Conservation (phyloP, 2,888 invertebrate species). For the Catotricha subobsoleta region DNA sequence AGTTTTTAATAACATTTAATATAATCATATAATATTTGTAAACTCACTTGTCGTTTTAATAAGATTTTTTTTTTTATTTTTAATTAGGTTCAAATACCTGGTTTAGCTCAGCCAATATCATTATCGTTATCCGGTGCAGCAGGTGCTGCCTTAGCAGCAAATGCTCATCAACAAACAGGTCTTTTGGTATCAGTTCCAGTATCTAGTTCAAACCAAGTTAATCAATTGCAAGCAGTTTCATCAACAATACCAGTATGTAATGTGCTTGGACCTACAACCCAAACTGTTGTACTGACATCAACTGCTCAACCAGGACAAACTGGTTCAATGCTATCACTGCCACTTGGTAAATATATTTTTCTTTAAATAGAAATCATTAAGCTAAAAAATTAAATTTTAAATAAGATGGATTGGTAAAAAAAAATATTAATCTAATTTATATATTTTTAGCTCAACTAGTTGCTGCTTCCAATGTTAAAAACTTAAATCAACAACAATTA, state of each 20-base stretch:
- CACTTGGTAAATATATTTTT: slow-evolving; percentile 34
- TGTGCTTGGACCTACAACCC: slow-evolving; percentile 17
- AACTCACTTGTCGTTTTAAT: too few species aligned
- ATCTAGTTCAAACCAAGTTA: slow-evolving; percentile 17
- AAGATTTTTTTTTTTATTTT: too few species aligned
- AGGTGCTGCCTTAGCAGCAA: slow-evolving; percentile 26
- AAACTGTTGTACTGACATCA: slow-evolving; percentile 29
- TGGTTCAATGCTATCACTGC: slow-evolving; percentile 40
- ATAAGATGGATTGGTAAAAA: slow-evolving; percentile 1
- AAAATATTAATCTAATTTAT: slow-evolving; percentile 1
- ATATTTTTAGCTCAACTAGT: slow-evolving; percentile 23
- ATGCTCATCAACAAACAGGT: slow-evolving; percentile 31
- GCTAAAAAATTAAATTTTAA: not conserved
- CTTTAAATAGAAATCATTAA: not conserved
- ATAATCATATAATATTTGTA: too few species aligned
- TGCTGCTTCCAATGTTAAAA: slow-evolving; percentile 44
- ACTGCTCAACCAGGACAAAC: slow-evolving; percentile 12
- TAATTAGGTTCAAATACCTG: slow-evolving; percentile 54
- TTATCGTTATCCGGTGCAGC: slow-evolving; percentile 52
- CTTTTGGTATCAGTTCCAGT: slow-evolving; percentile 50
- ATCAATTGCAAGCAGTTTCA: slow-evolving; percentile 19
- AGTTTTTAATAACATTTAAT: too few species aligned
- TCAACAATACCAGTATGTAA: slow-evolving; percentile 1
- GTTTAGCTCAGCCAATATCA: slow-evolving; percentile 71
- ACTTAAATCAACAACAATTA: slow-evolving; percentile 28